Conservation (phyloP, 1,140 invertebrate genomes). For the Drosophila truncata region DNA sequence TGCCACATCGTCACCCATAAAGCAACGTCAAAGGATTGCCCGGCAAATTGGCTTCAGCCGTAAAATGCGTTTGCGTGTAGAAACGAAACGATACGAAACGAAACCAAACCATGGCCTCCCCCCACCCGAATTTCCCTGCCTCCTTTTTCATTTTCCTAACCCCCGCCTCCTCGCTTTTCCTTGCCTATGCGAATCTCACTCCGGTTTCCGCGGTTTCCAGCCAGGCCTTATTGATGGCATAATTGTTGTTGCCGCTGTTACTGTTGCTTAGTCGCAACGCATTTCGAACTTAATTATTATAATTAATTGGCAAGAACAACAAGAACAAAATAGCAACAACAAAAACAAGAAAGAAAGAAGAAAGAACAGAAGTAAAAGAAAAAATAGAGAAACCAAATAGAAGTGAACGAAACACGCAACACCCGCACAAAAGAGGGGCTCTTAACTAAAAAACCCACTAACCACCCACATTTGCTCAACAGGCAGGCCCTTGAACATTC, state of each 20-base stretch:
- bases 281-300: slow-evolving; percentile 82
- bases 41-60: slow-evolving; percentile 68
- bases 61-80: slow-evolving; percentile 78
- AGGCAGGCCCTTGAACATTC: slow-evolving; percentile 24
- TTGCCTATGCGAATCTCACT: slow-evolving; percentile 23
- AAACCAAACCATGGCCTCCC: neutral
- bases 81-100: slow-evolving; percentile 33
- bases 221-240: slow-evolving; percentile 49
- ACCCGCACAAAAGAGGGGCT: slow-evolving; percentile 1
- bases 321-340: slow-evolving; percentile 17
- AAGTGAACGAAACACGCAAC: slow-evolving; percentile 52
- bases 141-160: slow-evolving; percentile 1
- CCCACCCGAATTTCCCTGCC: too few relatives aligned
- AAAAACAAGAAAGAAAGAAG: neutral
- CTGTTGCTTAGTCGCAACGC: slow-evolving; percentile 77
- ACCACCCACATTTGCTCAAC: slow-evolving; percentile 11
- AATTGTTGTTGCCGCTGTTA: slow-evolving; percentile 56
- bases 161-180: slow-evolving; percentile 7
- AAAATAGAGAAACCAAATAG: slow-evolving; percentile 36
- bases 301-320: slow-evolving; percentile 78
- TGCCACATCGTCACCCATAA: slow-evolving; percentile 14
- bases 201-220: slow-evolving; percentile 35
- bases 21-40: slow-evolving; percentile 71
- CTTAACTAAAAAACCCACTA: slow-evolving; percentile 13
- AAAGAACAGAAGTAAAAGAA: slow-evolving; percentile 23